Base-by-base conservation (phyloP, 1,140 invertebrate genomes). In the Drosophila suzukii region DNA sequence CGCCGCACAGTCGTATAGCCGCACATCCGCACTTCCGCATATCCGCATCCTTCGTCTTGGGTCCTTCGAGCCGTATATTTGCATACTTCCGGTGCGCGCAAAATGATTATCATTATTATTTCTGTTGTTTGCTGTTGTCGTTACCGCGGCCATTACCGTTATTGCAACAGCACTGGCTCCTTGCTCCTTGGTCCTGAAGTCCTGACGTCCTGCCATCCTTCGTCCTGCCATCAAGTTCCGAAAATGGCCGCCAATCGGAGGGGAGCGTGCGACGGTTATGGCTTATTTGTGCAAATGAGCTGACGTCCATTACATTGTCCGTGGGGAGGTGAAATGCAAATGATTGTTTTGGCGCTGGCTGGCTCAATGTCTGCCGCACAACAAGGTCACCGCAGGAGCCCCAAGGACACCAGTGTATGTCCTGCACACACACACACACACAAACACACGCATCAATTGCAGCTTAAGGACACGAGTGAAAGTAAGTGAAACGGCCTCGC, bases 21-120 rank as follows among this genome's bases (percentile, higher is more conserved):
- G 39, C 8, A 50, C 47, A 46, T 49, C 55, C 80, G 61, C n/a
- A 43, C 51, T 66, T 73, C 53, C 67, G 62, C 62, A 70, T 44
- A 65, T 73, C 53, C 67, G 63, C 74, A 60, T 59, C 53, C 56
- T 32, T 50, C 73, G 73, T 53, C 73, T 73, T 61, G 39, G 30
- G 73, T 51, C 71, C 44, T 75, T 75, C 57, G 75, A 70, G 75
- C 61, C 84, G 67, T 89, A 88, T 88, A 89, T 88, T 88, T 88
- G 84, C 83, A 88, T 89, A 88, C 84, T 88, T 88, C 83, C 84
- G 80, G 72, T 75, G 73, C 86, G 76, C 83, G 83, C 84, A 67
- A 89, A 89, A 88, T 88, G 83, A 88, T 88, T 89, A 88, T 88
- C 83, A 88, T 88, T 88, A 88, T 88, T 88, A 89, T 88, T 83